A percentile compares a stretch with the other conserved stretches of the same genome.
phyloP scores from a whole-genome alignment of 2,113 vertebrate species.

The Hiodon tergisus region DNA sequence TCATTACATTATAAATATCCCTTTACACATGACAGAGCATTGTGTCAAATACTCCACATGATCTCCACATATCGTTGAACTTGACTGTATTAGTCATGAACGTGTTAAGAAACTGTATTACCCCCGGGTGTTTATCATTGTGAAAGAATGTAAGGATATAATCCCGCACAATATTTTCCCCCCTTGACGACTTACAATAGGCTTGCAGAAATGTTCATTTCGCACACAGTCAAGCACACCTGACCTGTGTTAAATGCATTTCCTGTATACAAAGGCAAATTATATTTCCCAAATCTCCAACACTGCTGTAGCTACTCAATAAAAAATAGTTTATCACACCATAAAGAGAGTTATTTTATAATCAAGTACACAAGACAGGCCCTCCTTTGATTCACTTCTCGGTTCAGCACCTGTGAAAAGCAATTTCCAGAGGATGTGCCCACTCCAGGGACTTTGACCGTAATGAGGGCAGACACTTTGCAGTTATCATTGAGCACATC shows the following conservation, averaged over 20 bases:
- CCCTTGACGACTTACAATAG: slow-evolving; percentile 12
- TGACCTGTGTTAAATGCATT: slow-evolving; percentile 13
- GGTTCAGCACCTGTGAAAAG: no score
- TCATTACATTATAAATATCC: not conserved
- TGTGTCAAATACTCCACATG: no score
- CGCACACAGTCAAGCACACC: slow-evolving; percentile 19
- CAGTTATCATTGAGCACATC: not conserved
- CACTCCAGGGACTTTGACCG: not conserved
- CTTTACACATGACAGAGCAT: no score
- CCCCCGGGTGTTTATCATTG: not conserved
- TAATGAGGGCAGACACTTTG: not conserved
- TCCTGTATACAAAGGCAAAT: slow-evolving; percentile 16
- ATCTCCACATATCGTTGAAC: no score
- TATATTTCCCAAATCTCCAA: slow-evolving; percentile 11
- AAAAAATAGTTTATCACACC: not conserved
- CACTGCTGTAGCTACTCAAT: not conserved
- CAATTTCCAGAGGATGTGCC: not conserved
- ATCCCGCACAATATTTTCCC: not conserved
- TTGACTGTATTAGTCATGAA: no score
- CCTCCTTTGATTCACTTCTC: no score
- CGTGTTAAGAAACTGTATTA: no score
- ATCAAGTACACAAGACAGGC: no score
- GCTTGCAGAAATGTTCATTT: slow-evolving; percentile 21
- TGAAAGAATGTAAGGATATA: no score
- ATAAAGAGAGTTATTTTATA: no score